These are phyloP conservation scores for Melanostigma gelatinosum DNA, from an alignment of 2,113 vertebrate species.

Conservation along the genomic window DNA sequence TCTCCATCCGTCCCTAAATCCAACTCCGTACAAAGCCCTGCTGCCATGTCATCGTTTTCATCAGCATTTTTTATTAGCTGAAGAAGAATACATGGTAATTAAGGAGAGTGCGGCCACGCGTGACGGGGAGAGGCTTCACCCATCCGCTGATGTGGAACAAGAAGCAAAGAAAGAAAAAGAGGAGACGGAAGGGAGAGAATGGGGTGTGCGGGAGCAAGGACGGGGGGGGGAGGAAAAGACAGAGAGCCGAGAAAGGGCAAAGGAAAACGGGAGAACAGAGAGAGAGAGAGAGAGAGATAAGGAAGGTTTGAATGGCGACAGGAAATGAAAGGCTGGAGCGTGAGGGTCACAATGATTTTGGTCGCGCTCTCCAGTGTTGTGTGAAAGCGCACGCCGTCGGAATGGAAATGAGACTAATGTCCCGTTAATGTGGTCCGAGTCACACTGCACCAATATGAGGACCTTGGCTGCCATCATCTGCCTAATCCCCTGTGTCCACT, in stretches of 20 bases:
- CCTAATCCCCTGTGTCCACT: conserved; percentile 82
- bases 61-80: conserved; percentile 82
- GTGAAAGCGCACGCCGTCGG: conserved; percentile 54
- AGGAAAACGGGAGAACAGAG: conserved; percentile 53
- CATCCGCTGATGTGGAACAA: conserved; percentile 77
- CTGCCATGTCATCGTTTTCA: conserved; percentile 81
- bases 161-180: conserved; percentile 62
- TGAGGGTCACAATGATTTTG: conserved; percentile 75
- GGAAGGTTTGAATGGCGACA: conserved; percentile 76
- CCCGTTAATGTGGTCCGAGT: conserved; percentile 79
- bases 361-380: conserved; percentile 59
- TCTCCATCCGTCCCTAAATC: conserved; percentile 64
- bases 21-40: conserved; percentile 63
- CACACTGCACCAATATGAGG: conserved; percentile 74
- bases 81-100: conserved; percentile 84
- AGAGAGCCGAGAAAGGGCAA: conserved; percentile 61
- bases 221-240: background rate
- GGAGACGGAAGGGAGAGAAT: conserved; percentile 45
- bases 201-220: conserved; percentile 58
- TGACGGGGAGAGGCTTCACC: conserved; percentile 77
- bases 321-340: conserved; percentile 78
- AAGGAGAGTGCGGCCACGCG: conserved; percentile 73
- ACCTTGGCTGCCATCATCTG: conserved; percentile 67
- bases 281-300: conserved; percentile 65
- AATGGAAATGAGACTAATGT: conserved; percentile 81